A percentile compares a stretch with the other conserved stretches of the same genome.
Evolutionary conservation across 2,797 vertebrate genomes (phyloP).

Genomic region (Oreortyx pictus): DNA sequence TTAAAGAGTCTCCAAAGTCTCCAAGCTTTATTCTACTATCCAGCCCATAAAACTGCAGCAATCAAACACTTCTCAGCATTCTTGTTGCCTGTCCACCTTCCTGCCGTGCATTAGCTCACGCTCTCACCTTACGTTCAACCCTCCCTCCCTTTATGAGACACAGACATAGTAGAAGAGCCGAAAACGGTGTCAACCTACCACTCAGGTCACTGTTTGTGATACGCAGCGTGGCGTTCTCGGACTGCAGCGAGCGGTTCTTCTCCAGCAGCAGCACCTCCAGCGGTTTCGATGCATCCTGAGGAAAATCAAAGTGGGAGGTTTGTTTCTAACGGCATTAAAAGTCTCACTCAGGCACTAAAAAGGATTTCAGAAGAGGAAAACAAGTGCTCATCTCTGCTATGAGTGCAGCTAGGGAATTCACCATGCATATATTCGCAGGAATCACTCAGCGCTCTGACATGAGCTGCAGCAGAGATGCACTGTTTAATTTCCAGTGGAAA

Average conservation of each 20-base stretch:
- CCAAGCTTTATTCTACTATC: constrained; percentile 33
- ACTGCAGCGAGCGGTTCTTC: constrained; percentile 95
- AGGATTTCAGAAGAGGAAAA: background rate
- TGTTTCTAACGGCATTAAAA: constrained; percentile 3
- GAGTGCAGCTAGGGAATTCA: background rate
- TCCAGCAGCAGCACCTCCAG: constrained; percentile 97
- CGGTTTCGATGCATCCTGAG: constrained; percentile 92
- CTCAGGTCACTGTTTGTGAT: constrained; percentile 96
- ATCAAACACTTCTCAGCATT: constrained; percentile 32
- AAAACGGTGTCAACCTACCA: constrained; percentile 84
- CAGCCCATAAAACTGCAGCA: constrained; percentile 42
- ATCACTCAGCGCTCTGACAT: background rate
- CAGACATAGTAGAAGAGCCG: constrained; percentile 20
- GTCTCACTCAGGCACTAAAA: background rate
- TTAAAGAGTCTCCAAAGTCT: constrained; percentile 19
- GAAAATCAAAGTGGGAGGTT: constrained; percentile 59
- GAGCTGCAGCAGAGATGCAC: background rate
- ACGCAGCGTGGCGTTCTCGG: constrained; percentile 93
- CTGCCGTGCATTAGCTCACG: constrained; percentile 65
- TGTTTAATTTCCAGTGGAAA: background rate
- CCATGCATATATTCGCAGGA: background rate
- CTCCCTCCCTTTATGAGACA: constrained; percentile 48
- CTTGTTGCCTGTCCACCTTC: constrained; percentile 36
- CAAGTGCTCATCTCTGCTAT: background rate
- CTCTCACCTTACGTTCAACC: constrained; percentile 56